A percentile compares a stretch with the other conserved stretches of the same genome.
Conservation (phyloP, 2,113 vertebrate species). For the Gnathonemus echidnorhynchus region DNA sequence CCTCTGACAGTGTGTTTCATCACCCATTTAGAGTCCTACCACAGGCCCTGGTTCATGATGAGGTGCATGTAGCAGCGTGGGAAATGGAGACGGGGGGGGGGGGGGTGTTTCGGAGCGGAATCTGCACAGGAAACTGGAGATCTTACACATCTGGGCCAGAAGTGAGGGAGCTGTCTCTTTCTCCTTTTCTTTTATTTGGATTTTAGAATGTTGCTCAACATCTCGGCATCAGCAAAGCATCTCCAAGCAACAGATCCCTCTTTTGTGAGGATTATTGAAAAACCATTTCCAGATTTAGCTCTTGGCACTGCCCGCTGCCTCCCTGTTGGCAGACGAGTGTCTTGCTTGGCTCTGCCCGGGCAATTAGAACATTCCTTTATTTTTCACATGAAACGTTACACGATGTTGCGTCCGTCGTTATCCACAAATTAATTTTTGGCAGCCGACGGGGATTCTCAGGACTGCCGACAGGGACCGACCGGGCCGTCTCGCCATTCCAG, state of each 20-base stretch:
- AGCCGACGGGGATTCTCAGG: conserved; percentile 58
- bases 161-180: background rate
- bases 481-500: conserved; percentile 16
- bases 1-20: conserved; percentile 20
- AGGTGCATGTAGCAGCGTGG: conserved; percentile 10
- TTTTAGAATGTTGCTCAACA: conserved; percentile 15
- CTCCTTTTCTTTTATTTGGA: conserved; percentile 16
- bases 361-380: conserved; percentile 65
- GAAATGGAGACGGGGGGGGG: background rate
- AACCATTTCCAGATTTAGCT: conserved; percentile 28
- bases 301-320: conserved; percentile 18
- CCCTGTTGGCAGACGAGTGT: conserved; percentile 13
- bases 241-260: conserved; percentile 8
- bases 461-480: conserved; percentile 57
- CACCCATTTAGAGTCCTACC: conserved; percentile 16
- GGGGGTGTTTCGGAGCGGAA: background rate
- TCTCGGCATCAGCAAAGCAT: conserved; percentile 4
- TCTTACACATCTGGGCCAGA: conserved; percentile 8
- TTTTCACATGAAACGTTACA: conserved; percentile 54
- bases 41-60: conserved; percentile 1
- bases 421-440: conserved; percentile 71
- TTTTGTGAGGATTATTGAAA: conserved; percentile 27
- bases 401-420: conserved; percentile 58
- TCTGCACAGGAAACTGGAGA: background rate
- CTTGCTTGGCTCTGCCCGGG: conserved; percentile 44